Conservation (phyloP, 2,888 invertebrate species). For the Sesia bembeciformis region DNA sequence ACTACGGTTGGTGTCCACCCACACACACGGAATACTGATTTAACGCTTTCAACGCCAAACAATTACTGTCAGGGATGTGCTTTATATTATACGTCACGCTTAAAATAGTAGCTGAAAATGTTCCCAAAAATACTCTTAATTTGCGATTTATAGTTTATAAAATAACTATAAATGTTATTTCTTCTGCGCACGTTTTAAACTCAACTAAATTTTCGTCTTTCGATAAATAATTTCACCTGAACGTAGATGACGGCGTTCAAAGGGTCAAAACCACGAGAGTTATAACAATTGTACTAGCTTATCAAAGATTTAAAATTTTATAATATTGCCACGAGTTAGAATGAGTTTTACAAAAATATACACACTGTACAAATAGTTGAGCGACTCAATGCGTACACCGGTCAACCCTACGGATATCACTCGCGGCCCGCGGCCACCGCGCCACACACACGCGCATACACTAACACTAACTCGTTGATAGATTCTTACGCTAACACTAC, state of each 20-base stretch:
- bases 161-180: too few relatives aligned
- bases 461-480: slow-evolving; percentile 66
- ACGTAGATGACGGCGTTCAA: slow-evolving; percentile 1
- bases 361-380: slow-evolving; percentile 68
- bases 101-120: too few relatives aligned
- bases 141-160: too few relatives aligned
- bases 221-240: background rate
- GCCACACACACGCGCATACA: slow-evolving; percentile 20
- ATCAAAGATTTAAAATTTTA: slow-evolving; percentile 59
- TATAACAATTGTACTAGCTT: slow-evolving; percentile 63
- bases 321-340: slow-evolving; percentile 69
- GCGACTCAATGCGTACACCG: slow-evolving; percentile 51
- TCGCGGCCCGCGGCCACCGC: background rate
- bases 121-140: too few relatives aligned
- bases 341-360: slow-evolving; percentile 72
- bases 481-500: slow-evolving; percentile 38
- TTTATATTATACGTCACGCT: too few relatives aligned
- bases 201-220: background rate
- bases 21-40: background rate
- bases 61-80: too few relatives aligned
- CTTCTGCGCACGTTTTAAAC: slow-evolving; percentile 1
- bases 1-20: slow-evolving; percentile 14
- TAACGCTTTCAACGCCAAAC: too few relatives aligned
- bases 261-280: background rate
- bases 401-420: slow-evolving; percentile 28